These are phyloP conservation scores for Nematostella vectensis DNA, from an alignment of 92 coral and sea anemone species.

Conservation along the genomic window DNA sequence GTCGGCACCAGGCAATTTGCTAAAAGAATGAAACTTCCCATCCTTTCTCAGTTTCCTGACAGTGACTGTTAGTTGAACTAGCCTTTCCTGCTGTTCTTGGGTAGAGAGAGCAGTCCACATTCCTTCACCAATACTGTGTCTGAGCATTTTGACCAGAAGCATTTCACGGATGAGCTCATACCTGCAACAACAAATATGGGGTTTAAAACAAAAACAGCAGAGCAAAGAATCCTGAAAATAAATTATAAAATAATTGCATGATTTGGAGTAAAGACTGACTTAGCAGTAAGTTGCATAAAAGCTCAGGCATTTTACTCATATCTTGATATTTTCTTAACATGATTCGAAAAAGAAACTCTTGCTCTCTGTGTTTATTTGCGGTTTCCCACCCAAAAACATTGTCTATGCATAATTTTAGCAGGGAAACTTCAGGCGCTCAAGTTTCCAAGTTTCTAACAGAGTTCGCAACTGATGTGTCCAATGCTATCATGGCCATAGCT, in stretches of 20 bases:
- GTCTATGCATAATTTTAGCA: too few relatives aligned
- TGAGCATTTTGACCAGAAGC: slow-evolving; percentile 70
- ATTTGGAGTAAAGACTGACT: too few relatives aligned
- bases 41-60: slow-evolving; percentile 73
- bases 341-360: too few relatives aligned
- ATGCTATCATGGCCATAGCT: too few relatives aligned
- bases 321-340: too few relatives aligned
- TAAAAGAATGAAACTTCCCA: slow-evolving; percentile 49
- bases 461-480: too few relatives aligned
- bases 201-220: background rate
- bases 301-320: too few relatives aligned
- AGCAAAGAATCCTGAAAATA: background rate
- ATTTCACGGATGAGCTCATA: slow-evolving; percentile 78
- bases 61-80: slow-evolving; percentile 60
- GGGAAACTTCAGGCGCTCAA: too few relatives aligned
- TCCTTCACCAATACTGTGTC: slow-evolving; percentile 80
- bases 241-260: background rate
- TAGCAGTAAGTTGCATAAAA: too few relatives aligned
- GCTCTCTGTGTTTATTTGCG: too few relatives aligned
- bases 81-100: slow-evolving; percentile 75
- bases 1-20: slow-evolving; percentile 54
- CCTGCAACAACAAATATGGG: slow-evolving; percentile 32
- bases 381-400: too few relatives aligned
- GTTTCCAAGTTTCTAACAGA: too few relatives aligned
- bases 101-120: slow-evolving; percentile 92